Conservation (phyloP, 2,888 invertebrate genomes). For the Lottia scabra region DNA sequence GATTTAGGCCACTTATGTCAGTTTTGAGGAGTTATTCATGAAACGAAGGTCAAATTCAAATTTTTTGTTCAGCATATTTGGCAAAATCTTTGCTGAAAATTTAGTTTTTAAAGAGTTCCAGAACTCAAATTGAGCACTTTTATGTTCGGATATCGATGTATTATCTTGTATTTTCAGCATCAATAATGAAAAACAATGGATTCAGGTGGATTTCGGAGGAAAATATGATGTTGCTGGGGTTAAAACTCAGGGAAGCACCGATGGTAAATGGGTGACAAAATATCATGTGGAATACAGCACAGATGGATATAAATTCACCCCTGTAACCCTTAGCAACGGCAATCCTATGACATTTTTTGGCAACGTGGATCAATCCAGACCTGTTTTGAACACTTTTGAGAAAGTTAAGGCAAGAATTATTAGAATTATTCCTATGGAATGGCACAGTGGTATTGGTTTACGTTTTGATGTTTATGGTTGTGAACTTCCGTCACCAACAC, state of each 20-base stretch:
- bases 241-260: slow-evolving; percentile 43
- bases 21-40: too few relatives aligned
- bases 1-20: too few relatives aligned
- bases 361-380: slow-evolving; percentile 43
- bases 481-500: slow-evolving; percentile 39
- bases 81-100: too few relatives aligned
- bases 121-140: too few relatives aligned
- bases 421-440: slow-evolving; percentile 47
- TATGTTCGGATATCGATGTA: too few relatives aligned
- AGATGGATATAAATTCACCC: slow-evolving; percentile 47
- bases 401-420: slow-evolving; percentile 40
- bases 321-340: slow-evolving; percentile 32
- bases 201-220: slow-evolving; percentile 46
- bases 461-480: slow-evolving; percentile 56
- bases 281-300: slow-evolving; percentile 47
- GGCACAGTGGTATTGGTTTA: slow-evolving; percentile 46
- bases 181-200: slow-evolving; percentile 42
- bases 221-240: slow-evolving; percentile 43
- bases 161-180: slow-evolving; percentile 23
- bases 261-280: slow-evolving; percentile 46
- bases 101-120: too few relatives aligned
- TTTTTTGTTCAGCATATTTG: too few relatives aligned
- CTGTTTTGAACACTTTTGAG: slow-evolving; percentile 41
- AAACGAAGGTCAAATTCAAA: too few relatives aligned
- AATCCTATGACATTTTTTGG: slow-evolving; percentile 41